Base-by-base conservation (phyloP, 2,888 invertebrate genomes). In the Nudaria mundana region DNA sequence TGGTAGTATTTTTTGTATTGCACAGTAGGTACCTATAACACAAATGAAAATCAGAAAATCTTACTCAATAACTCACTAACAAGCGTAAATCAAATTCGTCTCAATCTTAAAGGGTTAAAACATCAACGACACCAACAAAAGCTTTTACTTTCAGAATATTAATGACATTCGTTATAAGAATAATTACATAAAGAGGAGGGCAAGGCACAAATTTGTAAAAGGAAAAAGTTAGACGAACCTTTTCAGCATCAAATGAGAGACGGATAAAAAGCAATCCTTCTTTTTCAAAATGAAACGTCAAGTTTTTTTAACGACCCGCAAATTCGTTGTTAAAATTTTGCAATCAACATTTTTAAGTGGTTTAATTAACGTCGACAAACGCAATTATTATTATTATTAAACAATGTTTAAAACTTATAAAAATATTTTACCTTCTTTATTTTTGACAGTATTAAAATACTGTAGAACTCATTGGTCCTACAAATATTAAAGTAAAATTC, bases 271-370 rank as follows among this genome's bases (percentile, higher is more conserved):
- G 65, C 64, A 73, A 78, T 77, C 65, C 72, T 76, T 77, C 72
- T 76, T 76, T 76, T 73, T 71, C 61, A 51, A 64, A 74, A 77
- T 67, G 71, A 74, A 80, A 79, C 63, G 76, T 75, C 77, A 76
- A 75, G 71, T 74, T 73, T 65, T 56, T 61, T 70, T 76, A 81
- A 81, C 78, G 73, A 78, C 67, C 68, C 52, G 47, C 61, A 56
- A 66, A 63, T 52, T 52, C 55, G 52, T 45, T 34, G 51, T 43
- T 38, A 44, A 62, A 65, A 51, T n/a, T n/a, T n/a, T n/a, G n/a
- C 66, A 68, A 73, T 71, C 64, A 69, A 65, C 58, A 60, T 56
- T 53, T 55, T 45, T 41, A 52, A 53, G 46, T 53, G 56, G 26
- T 22, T 24, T 41, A 56, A n/a, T n/a, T n/a, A n/a, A n/a, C n/a